A percentile compares a stretch with the other conserved stretches of the same genome.
phyloP scores from a whole-genome alignment of 2,888 invertebrate species.

The Diachrysia chrysitis region DNA sequence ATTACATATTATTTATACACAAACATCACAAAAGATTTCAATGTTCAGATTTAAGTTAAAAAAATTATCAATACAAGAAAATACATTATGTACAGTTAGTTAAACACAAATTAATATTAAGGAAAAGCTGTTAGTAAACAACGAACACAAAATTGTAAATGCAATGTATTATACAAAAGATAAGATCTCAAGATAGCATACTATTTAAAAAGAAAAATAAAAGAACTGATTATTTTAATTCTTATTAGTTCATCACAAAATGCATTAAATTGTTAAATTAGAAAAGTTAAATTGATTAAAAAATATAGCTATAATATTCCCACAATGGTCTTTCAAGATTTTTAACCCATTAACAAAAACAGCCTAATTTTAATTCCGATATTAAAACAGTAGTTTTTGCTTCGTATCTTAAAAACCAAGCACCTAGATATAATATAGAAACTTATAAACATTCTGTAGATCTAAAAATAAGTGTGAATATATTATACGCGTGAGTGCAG shows the following conservation, averaged over 20 bases:
- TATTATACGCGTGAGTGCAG: constrained; percentile 6
- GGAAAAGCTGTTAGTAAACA: constrained; percentile 53
- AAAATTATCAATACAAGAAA: not conserved
- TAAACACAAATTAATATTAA: constrained; percentile 24
- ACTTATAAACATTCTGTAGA: not conserved
- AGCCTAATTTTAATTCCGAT: not conserved
- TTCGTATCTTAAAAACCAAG: not conserved
- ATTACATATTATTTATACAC: no score
- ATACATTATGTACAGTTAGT: constrained; percentile 17
- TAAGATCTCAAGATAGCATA: constrained; percentile 38
- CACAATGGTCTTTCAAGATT: constrained; percentile 49
- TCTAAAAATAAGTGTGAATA: constrained; percentile 7
- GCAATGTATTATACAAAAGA: constrained; percentile 73
- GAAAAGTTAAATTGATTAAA: not conserved
- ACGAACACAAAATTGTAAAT: constrained; percentile 63
- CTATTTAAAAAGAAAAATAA: constrained; percentile 16
- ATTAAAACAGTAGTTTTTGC: not conserved
- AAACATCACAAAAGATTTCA: not conserved
- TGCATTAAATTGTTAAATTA: constrained; percentile 15
- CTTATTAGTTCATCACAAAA: constrained; percentile 30
- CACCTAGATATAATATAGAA: not conserved
- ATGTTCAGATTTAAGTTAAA: not conserved
- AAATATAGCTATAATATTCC: constrained; percentile 18
- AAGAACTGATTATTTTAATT: constrained; percentile 18
- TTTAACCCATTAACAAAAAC: not conserved